Evolutionary conservation across 2,888 invertebrate species (phyloP).

Genomic region (Strigamia crassipes): DNA sequence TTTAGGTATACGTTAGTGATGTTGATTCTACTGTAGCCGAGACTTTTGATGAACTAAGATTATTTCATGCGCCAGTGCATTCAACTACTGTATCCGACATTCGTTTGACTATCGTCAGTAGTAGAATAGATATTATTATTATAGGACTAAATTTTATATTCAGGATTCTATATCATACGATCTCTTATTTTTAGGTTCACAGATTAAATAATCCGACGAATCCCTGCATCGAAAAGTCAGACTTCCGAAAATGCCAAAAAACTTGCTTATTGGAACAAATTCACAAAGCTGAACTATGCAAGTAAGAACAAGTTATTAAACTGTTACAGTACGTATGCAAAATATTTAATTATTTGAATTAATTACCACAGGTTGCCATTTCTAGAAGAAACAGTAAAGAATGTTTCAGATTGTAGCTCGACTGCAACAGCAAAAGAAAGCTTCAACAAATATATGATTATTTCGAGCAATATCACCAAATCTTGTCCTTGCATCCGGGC

Average conservation of each 20-base stretch:
- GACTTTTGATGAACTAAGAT: background rate
- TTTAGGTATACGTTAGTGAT: background rate
- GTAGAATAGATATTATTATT: background rate
- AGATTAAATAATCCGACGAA: background rate
- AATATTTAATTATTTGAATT: too few species aligned
- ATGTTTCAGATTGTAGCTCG: background rate
- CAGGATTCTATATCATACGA: background rate
- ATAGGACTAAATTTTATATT: background rate
- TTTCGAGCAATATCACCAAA: background rate
- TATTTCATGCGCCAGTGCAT: background rate
- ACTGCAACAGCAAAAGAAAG: background rate
- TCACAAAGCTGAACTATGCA: background rate
- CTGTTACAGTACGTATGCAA: too few species aligned
- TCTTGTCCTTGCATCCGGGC: background rate
- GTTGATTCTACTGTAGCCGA: background rate
- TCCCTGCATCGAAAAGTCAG: background rate
- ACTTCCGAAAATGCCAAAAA: background rate
- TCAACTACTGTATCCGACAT: background rate
- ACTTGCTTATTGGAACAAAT: background rate
- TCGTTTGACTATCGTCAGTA: background rate
- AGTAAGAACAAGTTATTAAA: background rate
- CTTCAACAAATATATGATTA: background rate
- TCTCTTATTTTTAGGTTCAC: background rate
- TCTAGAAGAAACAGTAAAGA: background rate
- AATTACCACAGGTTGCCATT: background rate